Evolutionary conservation across 2,113 vertebrate genomes (phyloP), one percentile per base, ranked within the genome.

Genomic region (Condylura cristata): DNA sequence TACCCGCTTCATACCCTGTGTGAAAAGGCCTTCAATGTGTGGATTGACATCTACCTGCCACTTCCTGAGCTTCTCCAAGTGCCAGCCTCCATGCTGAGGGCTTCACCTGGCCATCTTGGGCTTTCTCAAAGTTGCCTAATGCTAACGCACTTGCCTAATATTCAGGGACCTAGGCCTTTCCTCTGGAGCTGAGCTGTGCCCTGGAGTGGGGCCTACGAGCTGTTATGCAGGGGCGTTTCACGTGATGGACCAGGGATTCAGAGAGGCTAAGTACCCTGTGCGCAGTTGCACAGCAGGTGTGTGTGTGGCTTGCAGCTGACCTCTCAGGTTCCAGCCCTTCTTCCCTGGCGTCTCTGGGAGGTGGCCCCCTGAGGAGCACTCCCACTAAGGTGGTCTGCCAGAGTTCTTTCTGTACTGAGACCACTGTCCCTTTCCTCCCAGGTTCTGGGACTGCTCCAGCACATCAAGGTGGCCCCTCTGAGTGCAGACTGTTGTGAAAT

Each of bases 321-420:
- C 71, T 80, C 58, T 68, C 24, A 11, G 72, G n/a, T 65, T 74
- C 58, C 71, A 61, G 14, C 32, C 16, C 65, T 4, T 0, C 48
- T 12, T 7, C 10, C 37, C n/a, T 20, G 14, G 24, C 3, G 1
- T 6, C 75, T 81, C 63, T 51, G 13, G 72, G 37, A 63, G 0
- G 2, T 2, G 28, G 44, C 28, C 34, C 24, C 56, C 51, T 0
- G 0, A 44, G 22, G 6, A 58, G 22, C 2, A 0, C 53, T 9
- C 1, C 0, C 3, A 12, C 30, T 3, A 22, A 26, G 6, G 79
- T 3, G 14, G 51, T n/a, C 70, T 16, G 17, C 14, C 20, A 12
- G 56, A 58, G 22, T 1, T 10, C 41, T 39, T 66, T 3, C 68
- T n/a, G 63, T 39, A 3, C 82, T 34, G 82, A 87, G n/a, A 26